Percentiles rank a stretch among this genome's conserved stretches.
Conservation (phyloP, 2,888 invertebrate genomes). For the Conchocele bisecta region DNA sequence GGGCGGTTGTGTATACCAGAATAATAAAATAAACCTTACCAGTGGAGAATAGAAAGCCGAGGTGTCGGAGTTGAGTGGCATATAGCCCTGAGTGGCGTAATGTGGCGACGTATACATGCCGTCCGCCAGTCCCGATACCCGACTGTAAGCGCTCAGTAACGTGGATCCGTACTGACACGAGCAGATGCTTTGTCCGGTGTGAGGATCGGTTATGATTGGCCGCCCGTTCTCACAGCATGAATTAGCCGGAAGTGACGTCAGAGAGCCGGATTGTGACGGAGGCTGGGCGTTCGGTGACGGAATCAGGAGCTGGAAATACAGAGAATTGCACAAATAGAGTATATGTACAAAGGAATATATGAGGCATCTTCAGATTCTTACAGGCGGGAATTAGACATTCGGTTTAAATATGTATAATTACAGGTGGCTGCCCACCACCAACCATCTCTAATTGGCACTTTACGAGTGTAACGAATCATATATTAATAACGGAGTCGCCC, state of each 20-base stretch:
- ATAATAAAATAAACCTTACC: constrained; percentile 88
- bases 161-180: constrained; percentile 88
- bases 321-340: neutral
- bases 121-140: constrained; percentile 85
- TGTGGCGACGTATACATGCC: constrained; percentile 77
- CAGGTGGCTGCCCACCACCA: no score
- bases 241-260: constrained; percentile 55
- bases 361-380: no score
- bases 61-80: constrained; percentile 85
- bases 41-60: constrained; percentile 97
- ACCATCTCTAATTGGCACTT: no score
- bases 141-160: constrained; percentile 87
- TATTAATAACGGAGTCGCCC: no score
- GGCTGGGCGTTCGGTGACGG: constrained; percentile 45
- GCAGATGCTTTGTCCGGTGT: constrained; percentile 80
- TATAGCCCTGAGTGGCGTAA: constrained; percentile 80
- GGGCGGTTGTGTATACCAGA: no score
- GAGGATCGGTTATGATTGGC: constrained; percentile 79
- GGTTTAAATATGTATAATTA: no score
- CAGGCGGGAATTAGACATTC: no score
- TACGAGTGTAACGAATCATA: no score
- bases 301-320: constrained; percentile 54
- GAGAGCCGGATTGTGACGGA: constrained; percentile 32
- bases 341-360: neutral
- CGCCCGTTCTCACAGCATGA: constrained; percentile 96